Evolutionary conservation across 2,113 vertebrate genomes (phyloP).

Genomic region (Seriola rivoliana): DNA sequence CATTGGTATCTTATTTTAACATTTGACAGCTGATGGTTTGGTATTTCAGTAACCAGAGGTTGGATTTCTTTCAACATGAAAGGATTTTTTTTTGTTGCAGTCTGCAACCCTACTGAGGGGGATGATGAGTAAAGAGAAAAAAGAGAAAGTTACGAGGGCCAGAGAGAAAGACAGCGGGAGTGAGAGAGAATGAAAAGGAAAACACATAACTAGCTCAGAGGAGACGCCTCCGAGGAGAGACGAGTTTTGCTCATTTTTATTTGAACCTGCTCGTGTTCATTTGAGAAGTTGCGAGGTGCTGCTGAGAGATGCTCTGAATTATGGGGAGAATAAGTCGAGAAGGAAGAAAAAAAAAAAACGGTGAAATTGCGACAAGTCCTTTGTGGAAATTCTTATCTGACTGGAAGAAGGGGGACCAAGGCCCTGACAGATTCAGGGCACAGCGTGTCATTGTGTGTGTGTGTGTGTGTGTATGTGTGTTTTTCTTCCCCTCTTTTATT

Average conservation of each 20-base stretch:
- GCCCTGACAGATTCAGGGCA: constrained; percentile 79
- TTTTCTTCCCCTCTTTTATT: constrained; percentile 43
- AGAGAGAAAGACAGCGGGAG: constrained; percentile 7
- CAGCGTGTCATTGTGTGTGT: constrained; percentile 40
- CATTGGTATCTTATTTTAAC: constrained; percentile 39
- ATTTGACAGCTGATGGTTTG: constrained; percentile 43
- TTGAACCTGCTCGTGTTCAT: constrained; percentile 51
- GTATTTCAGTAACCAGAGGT: constrained; percentile 41
- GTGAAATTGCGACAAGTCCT: constrained; percentile 59
- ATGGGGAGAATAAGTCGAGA: constrained; percentile 11
- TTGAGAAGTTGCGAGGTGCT: constrained; percentile 37
- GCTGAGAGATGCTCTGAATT: constrained; percentile 48
- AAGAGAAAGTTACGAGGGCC: constrained; percentile 40
- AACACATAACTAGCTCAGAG: constrained; percentile 33
- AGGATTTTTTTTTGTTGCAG: constrained; percentile 4
- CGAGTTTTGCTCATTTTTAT: constrained; percentile 39
- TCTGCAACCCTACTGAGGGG: constrained; percentile 37
- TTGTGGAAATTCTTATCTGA: constrained; percentile 69
- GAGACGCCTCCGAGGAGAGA: constrained; percentile 47
- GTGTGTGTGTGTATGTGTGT: constrained; percentile 44
- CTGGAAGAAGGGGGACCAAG: constrained; percentile 43
- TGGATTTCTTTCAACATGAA: constrained; percentile 50
- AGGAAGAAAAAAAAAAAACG: neutral
- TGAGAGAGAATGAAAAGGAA: constrained; percentile 11
- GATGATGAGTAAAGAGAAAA: constrained; percentile 48